phyloP scores from a whole-genome alignment of 2,888 invertebrate species.

The Apantesis nais region DNA sequence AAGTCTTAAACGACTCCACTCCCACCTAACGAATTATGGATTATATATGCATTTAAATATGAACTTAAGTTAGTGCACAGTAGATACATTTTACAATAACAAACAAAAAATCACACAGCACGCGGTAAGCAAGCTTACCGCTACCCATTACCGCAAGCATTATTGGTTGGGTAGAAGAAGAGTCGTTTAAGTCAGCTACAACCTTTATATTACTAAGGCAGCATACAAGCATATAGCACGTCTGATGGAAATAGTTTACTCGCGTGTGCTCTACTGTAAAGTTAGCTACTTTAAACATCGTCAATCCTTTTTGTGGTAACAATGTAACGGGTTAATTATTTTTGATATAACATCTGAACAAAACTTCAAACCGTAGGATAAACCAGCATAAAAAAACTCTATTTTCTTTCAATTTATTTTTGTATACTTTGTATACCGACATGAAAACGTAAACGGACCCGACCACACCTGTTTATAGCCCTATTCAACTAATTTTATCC shows the following conservation, averaged over 20 bases:
- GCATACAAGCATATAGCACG: neutral
- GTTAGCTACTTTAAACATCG: neutral
- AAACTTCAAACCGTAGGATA: neutral
- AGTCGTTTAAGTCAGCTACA: too few relatives aligned
- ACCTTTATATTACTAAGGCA: too few relatives aligned
- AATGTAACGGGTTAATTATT: neutral
- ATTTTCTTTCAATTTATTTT: neutral
- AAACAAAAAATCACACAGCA: too few relatives aligned
- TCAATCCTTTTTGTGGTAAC: neutral
- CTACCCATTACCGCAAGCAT: too few relatives aligned
- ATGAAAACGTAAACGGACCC: neutral
- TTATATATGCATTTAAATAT: too few relatives aligned
- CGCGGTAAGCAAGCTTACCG: too few relatives aligned
- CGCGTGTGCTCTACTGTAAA: neutral
- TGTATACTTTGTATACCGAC: neutral
- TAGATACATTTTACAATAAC: too few relatives aligned
- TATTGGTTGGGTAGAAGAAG: too few relatives aligned
- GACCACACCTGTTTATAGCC: constrained; percentile 27
- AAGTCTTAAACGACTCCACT: too few relatives aligned
- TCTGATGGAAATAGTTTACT: neutral
- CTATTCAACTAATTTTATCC: constrained; percentile 19
- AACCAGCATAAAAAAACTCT: neutral
- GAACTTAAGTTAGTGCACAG: too few relatives aligned
- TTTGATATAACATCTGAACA: neutral
- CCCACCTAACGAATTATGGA: too few relatives aligned